Base-by-base conservation (phyloP, 2,797 vertebrate species). In the Diplodus sargus region DNA sequence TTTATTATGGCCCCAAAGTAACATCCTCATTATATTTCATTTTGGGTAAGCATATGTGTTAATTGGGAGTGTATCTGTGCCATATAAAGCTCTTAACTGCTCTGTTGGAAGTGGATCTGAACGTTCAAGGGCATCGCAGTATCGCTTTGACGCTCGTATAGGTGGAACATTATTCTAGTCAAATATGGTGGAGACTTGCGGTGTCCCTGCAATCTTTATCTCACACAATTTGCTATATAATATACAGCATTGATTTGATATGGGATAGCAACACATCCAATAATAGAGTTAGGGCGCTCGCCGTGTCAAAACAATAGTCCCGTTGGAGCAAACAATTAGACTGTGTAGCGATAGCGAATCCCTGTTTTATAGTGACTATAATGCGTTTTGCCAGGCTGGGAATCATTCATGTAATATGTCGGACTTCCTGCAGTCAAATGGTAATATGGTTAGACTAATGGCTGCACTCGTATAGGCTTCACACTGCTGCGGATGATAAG, bases 301-400 rank as follows among this genome's bases (percentile, higher is more conserved):
- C 58, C 67, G 70, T 84, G 87, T 88, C 71, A 81, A 78, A 89
- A 88, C 83, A 84, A 84, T 60, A 76, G 76, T 74, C 78, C 60
- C 70, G 1, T 28, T 65, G 79, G 70, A 75, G 76, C 70, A 87
- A 88, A 87, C 85, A 92, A 92, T 92, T 92, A 89, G 84, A 84
- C 68, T 64, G 54, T 64, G 66, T 25, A 69, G 76, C 10, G 59
- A 90, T 89, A 91, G 80, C 78, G 75, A 62, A 79, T 39, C 39
- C 57, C 74, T 83, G 75, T 80, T 89, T 91, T 86, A 89, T 72
- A 80, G 81, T 74, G 63, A 68, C 70, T 83, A 62, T 87, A 87
- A 89, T 87, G 47, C 68, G 51, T 66, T 86, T 84, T 87, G 76
- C 85, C 69, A 86, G 76, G 60, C 65, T 74, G 60, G 25, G 68